phyloP scores from a whole-genome alignment of 2,888 invertebrate genomes.

The Diplazon laetatorius region DNA sequence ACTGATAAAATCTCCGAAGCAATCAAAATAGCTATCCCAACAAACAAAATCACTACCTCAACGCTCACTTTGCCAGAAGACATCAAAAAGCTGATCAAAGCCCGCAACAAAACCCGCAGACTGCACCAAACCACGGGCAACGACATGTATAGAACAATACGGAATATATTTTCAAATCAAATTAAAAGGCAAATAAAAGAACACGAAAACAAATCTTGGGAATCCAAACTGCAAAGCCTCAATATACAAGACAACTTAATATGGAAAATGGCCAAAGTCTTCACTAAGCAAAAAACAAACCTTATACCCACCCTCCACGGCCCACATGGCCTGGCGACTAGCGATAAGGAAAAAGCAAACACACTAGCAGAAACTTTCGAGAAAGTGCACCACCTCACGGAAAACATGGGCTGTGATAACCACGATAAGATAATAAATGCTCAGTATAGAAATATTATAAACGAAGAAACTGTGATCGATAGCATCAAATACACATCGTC shows the following conservation, averaged over 20 bases:
- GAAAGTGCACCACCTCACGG: slow-evolving; percentile 56
- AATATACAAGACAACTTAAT: slow-evolving; percentile 46
- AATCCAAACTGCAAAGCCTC: slow-evolving; percentile 40
- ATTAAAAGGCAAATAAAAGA: neutral
- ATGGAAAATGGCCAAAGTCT: slow-evolving; percentile 56
- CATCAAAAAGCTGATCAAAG: neutral
- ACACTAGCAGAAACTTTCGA: slow-evolving; percentile 56
- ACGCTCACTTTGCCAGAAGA: neutral
- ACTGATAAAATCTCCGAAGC: neutral
- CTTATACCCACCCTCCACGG: slow-evolving; percentile 51
- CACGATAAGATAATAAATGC: slow-evolving; percentile 9
- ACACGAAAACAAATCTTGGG: slow-evolving; percentile 41
- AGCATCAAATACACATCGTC: neutral
- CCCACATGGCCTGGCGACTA: slow-evolving; percentile 26
- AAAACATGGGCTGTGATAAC: slow-evolving; percentile 29
- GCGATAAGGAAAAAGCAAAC: slow-evolving; percentile 51
- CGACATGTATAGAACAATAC: neutral
- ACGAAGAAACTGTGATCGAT: neutral
- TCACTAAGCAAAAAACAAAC: slow-evolving; percentile 41
- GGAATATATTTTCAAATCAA: neutral
- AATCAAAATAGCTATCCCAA: neutral
- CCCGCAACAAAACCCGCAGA: neutral
- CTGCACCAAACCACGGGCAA: neutral
- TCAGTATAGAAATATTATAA: slow-evolving; percentile 9
- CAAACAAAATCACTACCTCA: neutral